Evolutionary conservation across 1,140 invertebrate species (phyloP), one percentile per base, ranked within the genome.

Genomic region (Cyclargus thomasi): DNA sequence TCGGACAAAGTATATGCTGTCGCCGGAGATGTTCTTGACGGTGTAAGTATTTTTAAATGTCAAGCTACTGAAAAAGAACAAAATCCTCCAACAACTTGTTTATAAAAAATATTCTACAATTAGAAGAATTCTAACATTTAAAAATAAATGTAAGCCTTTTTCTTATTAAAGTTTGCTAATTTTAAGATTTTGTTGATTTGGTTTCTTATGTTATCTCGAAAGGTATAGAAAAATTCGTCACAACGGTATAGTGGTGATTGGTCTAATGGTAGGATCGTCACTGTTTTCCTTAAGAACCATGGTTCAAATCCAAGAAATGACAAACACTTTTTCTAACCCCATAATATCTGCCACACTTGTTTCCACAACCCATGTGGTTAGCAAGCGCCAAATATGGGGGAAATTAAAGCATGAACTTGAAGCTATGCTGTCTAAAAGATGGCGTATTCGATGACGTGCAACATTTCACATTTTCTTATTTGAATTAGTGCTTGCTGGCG

Each of bases 21-120:
- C 29, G 95, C 96, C 72, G 97, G 97, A 64, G 96, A 97, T 89
- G 95, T 97, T 62, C 92, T 98, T 35, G 97, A 98, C 91, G 96
- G 96, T 65, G 95, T 97, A 92, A 93, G 93, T 92, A 29, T 29
- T 29, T 29, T 29, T n/a, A n/a, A n/a, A n/a, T n/a, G n/a, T n/a
- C n/a, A n/a, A n/a, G n/a, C n/a, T n/a, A n/a, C n/a, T n/a, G n/a
- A n/a, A n/a, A n/a, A n/a, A n/a, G n/a, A n/a, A n/a, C n/a, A n/a
- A n/a, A n/a, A n/a, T n/a, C n/a, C n/a, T n/a, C n/a, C n/a, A n/a
- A n/a, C n/a, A n/a, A n/a, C n/a, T n/a, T n/a, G n/a, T n/a, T n/a
- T n/a, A n/a, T n/a, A n/a, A n/a, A n/a, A n/a, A n/a, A n/a, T n/a
- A n/a, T n/a, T n/a, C n/a, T n/a, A n/a, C n/a, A n/a, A n/a, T n/a